Conservation (phyloP, 2,113 vertebrate species). For the Malurus melanocephalus region DNA sequence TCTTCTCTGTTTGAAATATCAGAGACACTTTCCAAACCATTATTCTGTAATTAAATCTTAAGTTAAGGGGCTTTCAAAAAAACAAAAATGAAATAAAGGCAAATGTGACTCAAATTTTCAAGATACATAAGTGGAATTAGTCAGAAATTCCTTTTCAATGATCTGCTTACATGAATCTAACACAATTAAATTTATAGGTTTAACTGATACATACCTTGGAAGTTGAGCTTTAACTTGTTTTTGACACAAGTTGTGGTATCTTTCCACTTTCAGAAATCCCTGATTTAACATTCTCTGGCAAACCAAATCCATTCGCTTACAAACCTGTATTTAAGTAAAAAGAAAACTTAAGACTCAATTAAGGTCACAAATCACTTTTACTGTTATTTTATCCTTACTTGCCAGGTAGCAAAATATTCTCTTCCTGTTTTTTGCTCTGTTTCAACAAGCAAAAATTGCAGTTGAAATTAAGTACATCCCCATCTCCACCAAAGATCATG, state of each 20-base stretch:
- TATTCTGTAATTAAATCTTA: not conserved
- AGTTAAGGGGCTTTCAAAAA: not conserved
- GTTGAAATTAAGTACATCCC: not conserved
- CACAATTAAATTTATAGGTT: not conserved
- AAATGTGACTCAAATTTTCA: not conserved
- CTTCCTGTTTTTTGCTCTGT: not conserved
- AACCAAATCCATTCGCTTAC: conserved; percentile 96
- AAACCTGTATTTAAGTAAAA: conserved; percentile 79
- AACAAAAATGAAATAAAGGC: not conserved
- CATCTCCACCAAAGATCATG: not conserved
- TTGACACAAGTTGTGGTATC: conserved; percentile 96
- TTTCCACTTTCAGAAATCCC: conserved; percentile 96
- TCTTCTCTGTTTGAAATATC: not conserved
- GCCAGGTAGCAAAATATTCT: not conserved
- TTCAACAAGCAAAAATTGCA: not conserved
- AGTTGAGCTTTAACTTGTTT: conserved; percentile 98
- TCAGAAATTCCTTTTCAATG: not conserved
- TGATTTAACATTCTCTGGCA: conserved; percentile 96
- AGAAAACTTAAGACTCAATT: conserved; percentile 6
- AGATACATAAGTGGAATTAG: not conserved
- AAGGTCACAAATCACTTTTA: not conserved
- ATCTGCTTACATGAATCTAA: not conserved
- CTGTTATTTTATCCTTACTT: not conserved
- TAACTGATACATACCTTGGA: conserved; percentile 81
- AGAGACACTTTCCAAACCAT: not conserved